Base-by-base conservation (phyloP, 1,140 invertebrate species). In the Scaptomyza graminum region DNA sequence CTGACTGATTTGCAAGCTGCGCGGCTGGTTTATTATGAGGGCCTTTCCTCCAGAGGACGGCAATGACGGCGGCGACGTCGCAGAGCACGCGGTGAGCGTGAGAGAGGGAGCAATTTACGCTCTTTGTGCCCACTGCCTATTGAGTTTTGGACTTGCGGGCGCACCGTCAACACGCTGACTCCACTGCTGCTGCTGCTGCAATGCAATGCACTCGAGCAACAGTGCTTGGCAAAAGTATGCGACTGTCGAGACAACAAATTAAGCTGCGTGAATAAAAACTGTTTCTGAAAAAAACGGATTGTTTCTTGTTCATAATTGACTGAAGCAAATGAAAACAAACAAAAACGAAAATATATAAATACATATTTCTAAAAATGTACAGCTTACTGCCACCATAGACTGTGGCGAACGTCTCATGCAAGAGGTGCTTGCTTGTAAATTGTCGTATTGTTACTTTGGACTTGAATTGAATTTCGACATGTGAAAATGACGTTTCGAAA, bases 21-120 rank as follows among this genome's bases (percentile, higher is more conserved):
- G 78, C 76, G 60, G 76, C 78, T 76, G 78, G 78, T 79, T 80
- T 80, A 80, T 80, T 79, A 79, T 72, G 59, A 61, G 76, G 57
- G 66, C 65, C 56, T 50, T 50, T 61, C 50, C 49, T 61, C 70
- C 68, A 63, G 61, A 55, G 56, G 51, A 47, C 51, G 44, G 2
- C 59, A 43, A 8, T 25, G 16, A 6, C 59, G 49, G 1, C 39
- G 37, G 3, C 37, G 60, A 37, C 44, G 22, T 5, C 15, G 13
- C 13, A 8, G 22, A 25, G 47, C 56, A 60, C 22, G 64, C n/a
- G 51, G 51, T 16, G 43, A 67, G 49, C 39, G 56, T 16, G 37
- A 18, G 11, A 47, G 25, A 47, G 52, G 34, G 31, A 47, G 25
- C 51, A 34, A 31, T n/a, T 37, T 18, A 3, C 16, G 18, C 64